Evolutionary conservation across 2,113 vertebrate species (phyloP).

Genomic region (Lagopus muta): DNA sequence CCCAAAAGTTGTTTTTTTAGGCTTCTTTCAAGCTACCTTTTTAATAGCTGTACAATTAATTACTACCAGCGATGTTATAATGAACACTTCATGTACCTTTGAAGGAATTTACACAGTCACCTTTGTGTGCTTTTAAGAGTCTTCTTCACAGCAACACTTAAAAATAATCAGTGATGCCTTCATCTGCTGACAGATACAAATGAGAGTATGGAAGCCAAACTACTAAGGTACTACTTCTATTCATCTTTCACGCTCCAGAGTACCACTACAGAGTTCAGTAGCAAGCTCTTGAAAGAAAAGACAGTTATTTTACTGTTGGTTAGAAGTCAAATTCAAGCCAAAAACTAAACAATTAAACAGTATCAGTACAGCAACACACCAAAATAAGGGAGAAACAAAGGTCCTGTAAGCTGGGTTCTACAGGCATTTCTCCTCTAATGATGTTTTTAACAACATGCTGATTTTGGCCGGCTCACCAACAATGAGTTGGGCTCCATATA

Average conservation of each 20-base stretch:
- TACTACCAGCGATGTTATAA: not conserved
- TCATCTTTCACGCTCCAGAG: not conserved
- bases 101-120: rapidly evolving
- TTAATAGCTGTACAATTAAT: not conserved
- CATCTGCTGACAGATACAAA: not conserved
- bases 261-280: rapidly evolving
- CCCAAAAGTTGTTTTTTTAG: not conserved
- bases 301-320: not conserved
- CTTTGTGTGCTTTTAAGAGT: not conserved
- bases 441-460: not conserved
- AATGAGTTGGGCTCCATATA: not conserved
- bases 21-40: not conserved
- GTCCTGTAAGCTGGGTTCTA: rapidly evolving
- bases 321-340: rapidly evolving
- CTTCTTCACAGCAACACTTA: not conserved
- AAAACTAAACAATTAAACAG: rapidly evolving
- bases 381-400: rapidly evolving
- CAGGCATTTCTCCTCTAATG: rapidly evolving
- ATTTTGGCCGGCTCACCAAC: not conserved
- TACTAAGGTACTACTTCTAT: not conserved
- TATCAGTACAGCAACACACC: not conserved
- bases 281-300: not conserved
- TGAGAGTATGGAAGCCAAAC: rapidly evolving
- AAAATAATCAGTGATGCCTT: not conserved
- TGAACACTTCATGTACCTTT: not conserved